phyloP scores from a whole-genome alignment of 1,140 invertebrate species.

The Cyclina sinensis region DNA sequence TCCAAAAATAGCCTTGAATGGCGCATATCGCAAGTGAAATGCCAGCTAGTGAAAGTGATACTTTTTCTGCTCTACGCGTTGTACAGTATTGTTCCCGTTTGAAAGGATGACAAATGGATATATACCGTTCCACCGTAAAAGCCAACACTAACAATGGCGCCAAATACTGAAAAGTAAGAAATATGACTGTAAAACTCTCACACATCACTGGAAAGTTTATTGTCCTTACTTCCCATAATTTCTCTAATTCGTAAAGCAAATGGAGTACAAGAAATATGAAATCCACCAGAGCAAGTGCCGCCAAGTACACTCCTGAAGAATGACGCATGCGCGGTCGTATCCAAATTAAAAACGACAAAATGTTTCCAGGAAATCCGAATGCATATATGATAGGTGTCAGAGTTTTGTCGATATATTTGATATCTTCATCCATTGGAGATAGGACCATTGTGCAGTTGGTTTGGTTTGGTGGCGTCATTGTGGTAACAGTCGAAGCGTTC shows the following conservation, averaged over 20 bases:
- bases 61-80: conserved; percentile 90
- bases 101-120: conserved; percentile 98
- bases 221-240: conserved; percentile 78
- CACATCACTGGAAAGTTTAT: conserved; percentile 81
- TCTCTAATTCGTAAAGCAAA: conserved; percentile 81
- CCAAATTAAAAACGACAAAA: conserved; percentile 82
- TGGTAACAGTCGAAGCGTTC: neutral
- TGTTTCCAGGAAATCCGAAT: conserved; percentile 82
- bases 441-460: neutral
- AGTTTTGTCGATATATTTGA: conserved; percentile 71
- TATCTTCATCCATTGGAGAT: conserved; percentile 1
- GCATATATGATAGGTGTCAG: conserved; percentile 76
- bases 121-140: conserved; percentile 97
- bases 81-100: conserved; percentile 93
- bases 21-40: conserved; percentile 75
- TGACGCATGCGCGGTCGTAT: conserved; percentile 78
- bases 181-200: conserved; percentile 81
- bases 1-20: conserved; percentile 85
- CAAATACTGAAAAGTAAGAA: conserved; percentile 83
- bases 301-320: conserved; percentile 83
- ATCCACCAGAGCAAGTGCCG: conserved; percentile 80
- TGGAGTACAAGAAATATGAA: conserved; percentile 79
- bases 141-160: conserved; percentile 88
- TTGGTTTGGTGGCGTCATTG: neutral
- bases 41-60: conserved; percentile 86